Base-by-base conservation (phyloP, 2,113 vertebrate genomes). In the Tachycineta bicolor region DNA sequence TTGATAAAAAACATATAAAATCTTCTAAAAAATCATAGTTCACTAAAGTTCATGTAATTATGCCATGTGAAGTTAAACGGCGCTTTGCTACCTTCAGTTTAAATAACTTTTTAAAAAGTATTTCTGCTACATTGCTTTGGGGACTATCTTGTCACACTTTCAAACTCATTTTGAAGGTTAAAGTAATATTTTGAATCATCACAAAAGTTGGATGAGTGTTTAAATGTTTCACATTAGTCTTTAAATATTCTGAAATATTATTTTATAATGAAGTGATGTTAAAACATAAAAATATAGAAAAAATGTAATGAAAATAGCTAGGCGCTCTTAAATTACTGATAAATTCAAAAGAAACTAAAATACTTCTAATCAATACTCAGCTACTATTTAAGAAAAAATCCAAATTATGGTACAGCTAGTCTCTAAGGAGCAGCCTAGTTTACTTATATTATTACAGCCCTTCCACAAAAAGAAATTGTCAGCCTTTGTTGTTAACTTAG, bases 321-420 rank as follows among this genome's bases (percentile, higher is more conserved):
- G 26, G 21, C 13, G 85, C 39, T 92, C 46, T 50, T 53, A 69
- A 64, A 53, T 81, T 56, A 50, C 10, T 73, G 21, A 46, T 77
- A 60, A 90, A 60, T 84, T 90, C 24, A 78, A 89, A 78, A 82
- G 20, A 28, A 86, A n/a, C 11, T 79, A 88, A 94, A 87, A 73
- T 56, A 37, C 3, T 76, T 89, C 31, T 75, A 90, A 87, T 91
- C 90, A 83, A 65, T 88, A 90, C 89, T 90, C 87, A 85, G 67
- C 50, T 83, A 34, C 17, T 76, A 21, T 87, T 91, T 94, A 92
- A 89, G 69, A 23, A 85, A 39, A 78, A 93, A 92, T 25, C 20
- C 78, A n/a, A 87, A 86, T 81, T 94, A 69, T 55, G 26, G 20
- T 78, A 60, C 19, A 65, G 21, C 17, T 56, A 85, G 62, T 84